Conservation (phyloP, 2,888 invertebrate species). For the Tromatobia lineatoria region DNA sequence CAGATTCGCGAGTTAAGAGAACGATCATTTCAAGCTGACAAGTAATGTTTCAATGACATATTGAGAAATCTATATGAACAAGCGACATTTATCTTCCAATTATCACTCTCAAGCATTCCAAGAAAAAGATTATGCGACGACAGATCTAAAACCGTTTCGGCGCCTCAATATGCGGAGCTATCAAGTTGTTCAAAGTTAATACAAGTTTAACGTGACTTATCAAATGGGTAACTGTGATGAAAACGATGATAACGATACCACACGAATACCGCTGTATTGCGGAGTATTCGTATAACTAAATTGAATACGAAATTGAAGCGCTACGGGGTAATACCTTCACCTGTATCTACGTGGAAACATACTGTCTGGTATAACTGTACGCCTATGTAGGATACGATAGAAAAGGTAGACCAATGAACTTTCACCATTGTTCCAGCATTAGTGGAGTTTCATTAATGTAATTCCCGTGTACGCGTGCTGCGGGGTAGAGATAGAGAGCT, state of each 20-base stretch:
- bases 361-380: constrained; percentile 46
- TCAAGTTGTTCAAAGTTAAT: constrained; percentile 1
- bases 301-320: constrained; percentile 38
- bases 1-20: neutral
- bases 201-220: constrained; percentile 16
- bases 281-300: constrained; percentile 26
- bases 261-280: constrained; percentile 13
- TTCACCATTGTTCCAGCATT: constrained; percentile 78
- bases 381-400: constrained; percentile 22
- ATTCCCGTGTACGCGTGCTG: constrained; percentile 75
- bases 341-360: constrained; percentile 27
- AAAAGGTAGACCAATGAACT: constrained; percentile 46
- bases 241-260: constrained; percentile 14
- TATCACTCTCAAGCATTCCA: neutral
- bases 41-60: neutral
- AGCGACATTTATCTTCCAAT: neutral
- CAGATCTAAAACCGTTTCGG: neutral
- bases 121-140: neutral
- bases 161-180: neutral
- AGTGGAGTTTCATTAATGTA: constrained; percentile 80
- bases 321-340: constrained; percentile 41
- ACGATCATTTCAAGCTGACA: neutral
- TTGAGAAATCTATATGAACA: too few relatives aligned
- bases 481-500: constrained; percentile 66
- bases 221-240: neutral